Evolutionary conservation across 2,113 vertebrate species (phyloP).

Genomic region (Nycticryphes semicollaris): DNA sequence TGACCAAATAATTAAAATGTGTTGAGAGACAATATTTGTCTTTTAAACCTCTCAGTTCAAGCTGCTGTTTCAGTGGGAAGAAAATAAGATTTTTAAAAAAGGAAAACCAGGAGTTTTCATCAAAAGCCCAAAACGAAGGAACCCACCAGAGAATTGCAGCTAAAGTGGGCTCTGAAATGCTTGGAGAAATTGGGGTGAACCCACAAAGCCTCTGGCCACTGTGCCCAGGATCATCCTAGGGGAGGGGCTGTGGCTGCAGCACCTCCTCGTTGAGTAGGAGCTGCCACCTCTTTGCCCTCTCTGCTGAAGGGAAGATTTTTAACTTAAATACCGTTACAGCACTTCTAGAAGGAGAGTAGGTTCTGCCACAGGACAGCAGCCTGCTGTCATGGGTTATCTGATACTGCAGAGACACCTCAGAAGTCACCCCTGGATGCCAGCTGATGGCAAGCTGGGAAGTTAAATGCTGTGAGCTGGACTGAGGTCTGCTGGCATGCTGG

Average conservation of each 20-base stretch:
- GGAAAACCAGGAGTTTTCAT: neutral
- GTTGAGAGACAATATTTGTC: neutral
- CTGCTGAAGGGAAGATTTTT: neutral
- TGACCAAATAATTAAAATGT: neutral
- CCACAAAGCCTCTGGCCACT: neutral
- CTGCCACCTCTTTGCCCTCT: neutral
- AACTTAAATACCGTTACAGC: too few species aligned
- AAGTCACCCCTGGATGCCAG: neutral
- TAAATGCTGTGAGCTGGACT: neutral
- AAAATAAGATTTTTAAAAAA: neutral
- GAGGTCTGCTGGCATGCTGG: neutral
- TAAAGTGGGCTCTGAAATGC: neutral
- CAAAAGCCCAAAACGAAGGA: neutral
- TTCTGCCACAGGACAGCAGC: neutral
- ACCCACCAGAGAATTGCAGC: neutral
- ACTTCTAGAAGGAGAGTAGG: neutral
- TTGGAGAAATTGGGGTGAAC: neutral
- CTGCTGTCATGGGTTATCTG: neutral
- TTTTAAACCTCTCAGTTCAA: neutral
- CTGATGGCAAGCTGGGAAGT: neutral
- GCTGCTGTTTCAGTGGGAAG: neutral
- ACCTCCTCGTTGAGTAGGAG: neutral
- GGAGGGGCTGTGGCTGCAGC: neutral
- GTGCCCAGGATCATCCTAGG: fast-evolving
- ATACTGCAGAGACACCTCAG: neutral